Evolutionary conservation across 2,113 vertebrate genomes (phyloP), one percentile per base, ranked within the genome.

Genomic region (Diphyllodes magnificus): DNA sequence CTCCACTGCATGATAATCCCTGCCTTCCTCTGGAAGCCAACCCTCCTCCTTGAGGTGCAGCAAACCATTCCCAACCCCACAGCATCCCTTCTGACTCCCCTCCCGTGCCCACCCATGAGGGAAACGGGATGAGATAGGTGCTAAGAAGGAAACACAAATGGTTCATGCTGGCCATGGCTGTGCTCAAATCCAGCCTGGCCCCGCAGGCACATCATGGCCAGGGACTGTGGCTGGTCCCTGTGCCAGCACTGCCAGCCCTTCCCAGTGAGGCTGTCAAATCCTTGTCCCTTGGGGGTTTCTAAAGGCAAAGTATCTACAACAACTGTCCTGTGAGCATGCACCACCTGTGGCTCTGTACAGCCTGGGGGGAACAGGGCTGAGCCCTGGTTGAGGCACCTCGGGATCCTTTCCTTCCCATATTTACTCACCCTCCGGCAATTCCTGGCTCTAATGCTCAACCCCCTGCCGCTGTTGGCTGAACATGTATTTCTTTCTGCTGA

Each of bases 381-480:
- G 5, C 57, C 53, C 39, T 8, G 9, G 22, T 5, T 1, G 3
- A 25, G 27, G 30, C 33, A 53, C 15, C 35, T 5, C 13, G 33
- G 33, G 28, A 44, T 66, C 35, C 2, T 0, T 13, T 60, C 40
- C 30, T 17, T 63, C 70, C 59, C 25, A 4, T 4, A 1, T 68
- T 84, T 49, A 45, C 50, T 61, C 56, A 31, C 9, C 28, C 54
- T 49, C 54, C 40, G 50, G n/a, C 69, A 64, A 49, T 40, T 50
- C 40, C 72, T 45, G 39, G 28, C 42, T 71, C 56, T 37, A 15
- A 25, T 0, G 3, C 89, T 23, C 87, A 65, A 5, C 51, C 20
- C 27, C 66, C n/a, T 0, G 0, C 47, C 0, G 0, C 2, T 75
- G 45, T 10, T 56, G 84, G 50, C 20, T 8, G 9, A 63, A 56